Base-by-base conservation (phyloP, 2,113 vertebrate genomes). In the Pandion haliaetus region DNA sequence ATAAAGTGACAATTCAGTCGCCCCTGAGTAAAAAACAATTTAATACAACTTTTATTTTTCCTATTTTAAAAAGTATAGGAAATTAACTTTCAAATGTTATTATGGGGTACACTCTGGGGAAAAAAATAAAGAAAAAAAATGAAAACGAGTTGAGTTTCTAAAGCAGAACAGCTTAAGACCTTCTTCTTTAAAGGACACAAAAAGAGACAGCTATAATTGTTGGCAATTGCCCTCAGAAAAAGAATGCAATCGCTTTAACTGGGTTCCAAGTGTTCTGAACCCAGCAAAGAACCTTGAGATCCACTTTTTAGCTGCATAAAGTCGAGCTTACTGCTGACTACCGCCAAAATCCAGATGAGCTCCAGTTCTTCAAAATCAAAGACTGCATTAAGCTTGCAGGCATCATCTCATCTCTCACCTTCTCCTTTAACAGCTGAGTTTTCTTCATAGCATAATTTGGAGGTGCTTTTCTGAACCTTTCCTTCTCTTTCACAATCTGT, bases 371-470 rank as follows among this genome's bases (percentile, higher is more conserved):
- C 23, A 52, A 86, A 93, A 91, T 66, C 54, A 90, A 94, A 93
- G 72, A 79, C 36, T 82, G 18, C n/a, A 93, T 69, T 73, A 90
- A 95, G 49, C 17, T 93, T 86, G 40, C 28, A 74, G 57, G 26
- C 34, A 86, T 47, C 45, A 79, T 66, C 66, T 55, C 58, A 84
- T 74, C 47, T 88, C 97, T 97, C 97, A 99, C 99, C 99, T 99
- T 99, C 90, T 99, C 99, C 97, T 99, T 99, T 65, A 99, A 96
- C 63, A 99, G 97, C 85, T 99, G 99, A 4, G 99, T 99, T 98
- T 99, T 99, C 98, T 99, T 99, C 99, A 99, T 99, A 86, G 99
- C 99, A 40, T 99, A 99, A 96, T 99, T 99, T 44, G 99, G 98
- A 55, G 99, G 99, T 21, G 99, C 99, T 98, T 99, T 99, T 77